A percentile compares a stretch with the other conserved stretches of the same genome.
Evolutionary conservation across 2,113 vertebrate genomes (phyloP).

Genomic region (Speoplatyrhinus poulsoni): DNA sequence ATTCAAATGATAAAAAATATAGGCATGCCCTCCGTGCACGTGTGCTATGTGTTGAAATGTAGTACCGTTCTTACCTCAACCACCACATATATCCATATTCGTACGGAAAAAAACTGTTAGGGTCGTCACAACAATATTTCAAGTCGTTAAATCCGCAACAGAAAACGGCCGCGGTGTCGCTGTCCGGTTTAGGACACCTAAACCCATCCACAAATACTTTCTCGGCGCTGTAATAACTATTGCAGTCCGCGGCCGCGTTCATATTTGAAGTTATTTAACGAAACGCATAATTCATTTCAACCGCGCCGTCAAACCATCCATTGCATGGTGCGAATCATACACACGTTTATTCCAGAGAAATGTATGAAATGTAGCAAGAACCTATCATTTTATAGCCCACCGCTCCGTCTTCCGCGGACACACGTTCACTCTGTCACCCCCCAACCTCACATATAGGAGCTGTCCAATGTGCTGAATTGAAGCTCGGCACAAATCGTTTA

Average conservation of each 20-base stretch:
- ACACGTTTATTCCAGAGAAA: not conserved
- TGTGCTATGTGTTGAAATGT: not conserved
- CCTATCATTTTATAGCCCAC: not conserved
- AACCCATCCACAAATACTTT: constrained; percentile 81
- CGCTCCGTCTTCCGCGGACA: not conserved
- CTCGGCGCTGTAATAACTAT: constrained; percentile 81
- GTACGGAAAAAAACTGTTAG: constrained; percentile 89
- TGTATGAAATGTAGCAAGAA: not conserved
- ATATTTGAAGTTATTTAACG: constrained; percentile 54
- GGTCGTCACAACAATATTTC: constrained; percentile 91
- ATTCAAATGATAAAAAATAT: no score
- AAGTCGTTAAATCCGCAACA: constrained; percentile 90
- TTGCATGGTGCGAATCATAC: not conserved
- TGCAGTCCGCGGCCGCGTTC: constrained; percentile 82
- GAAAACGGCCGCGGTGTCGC: constrained; percentile 77
- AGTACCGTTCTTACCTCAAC: constrained; percentile 79
- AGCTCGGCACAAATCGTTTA: no score
- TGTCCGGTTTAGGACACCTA: constrained; percentile 81
- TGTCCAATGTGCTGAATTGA: no score
- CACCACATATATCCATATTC: constrained; percentile 92
- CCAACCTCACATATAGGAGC: no score
- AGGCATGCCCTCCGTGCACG: not conserved
- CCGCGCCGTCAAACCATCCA: not conserved
- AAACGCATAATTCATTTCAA: not conserved
- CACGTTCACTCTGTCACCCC: not conserved